These are phyloP conservation scores for Rhincodon typus DNA, from an alignment of 2,797 vertebrate species.

Conservation along the genomic window DNA sequence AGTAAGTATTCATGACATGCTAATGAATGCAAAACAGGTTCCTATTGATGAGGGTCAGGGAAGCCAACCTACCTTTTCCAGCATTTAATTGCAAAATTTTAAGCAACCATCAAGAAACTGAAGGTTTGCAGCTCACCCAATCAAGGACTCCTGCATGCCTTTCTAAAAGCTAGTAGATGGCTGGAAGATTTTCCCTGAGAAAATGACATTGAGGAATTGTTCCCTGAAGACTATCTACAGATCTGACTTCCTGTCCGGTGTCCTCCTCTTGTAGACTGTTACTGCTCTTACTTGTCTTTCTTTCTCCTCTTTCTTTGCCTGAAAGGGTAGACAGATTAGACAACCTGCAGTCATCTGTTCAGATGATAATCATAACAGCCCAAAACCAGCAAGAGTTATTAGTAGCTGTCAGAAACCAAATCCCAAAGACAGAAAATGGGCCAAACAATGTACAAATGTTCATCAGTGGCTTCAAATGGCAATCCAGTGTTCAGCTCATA, in stretches of 20 bases:
- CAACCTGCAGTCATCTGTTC: background rate
- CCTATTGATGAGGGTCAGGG: no score
- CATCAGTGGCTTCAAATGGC: background rate
- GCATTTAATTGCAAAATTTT: no score
- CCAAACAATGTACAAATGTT: background rate
- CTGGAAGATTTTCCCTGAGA: background rate
- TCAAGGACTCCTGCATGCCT: no score
- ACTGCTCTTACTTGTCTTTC: background rate
- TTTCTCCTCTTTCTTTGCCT: background rate
- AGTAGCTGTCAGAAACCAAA: background rate
- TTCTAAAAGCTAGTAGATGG: no score
- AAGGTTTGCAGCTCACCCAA: no score
- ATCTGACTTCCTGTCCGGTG: background rate
- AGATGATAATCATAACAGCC: background rate
- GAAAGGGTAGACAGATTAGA: background rate
- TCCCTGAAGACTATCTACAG: background rate
- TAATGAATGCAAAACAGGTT: no score
- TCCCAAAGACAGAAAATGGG: background rate
- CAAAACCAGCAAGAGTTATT: background rate
- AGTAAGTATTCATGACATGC: no score
- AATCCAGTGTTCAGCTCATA: background rate
- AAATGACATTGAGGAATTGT: background rate
- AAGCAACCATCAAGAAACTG: no score
- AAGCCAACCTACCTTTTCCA: no score
- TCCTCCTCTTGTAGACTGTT: background rate